Conservation (phyloP, 2,797 vertebrate genomes). For the Myotis pilosus region DNA sequence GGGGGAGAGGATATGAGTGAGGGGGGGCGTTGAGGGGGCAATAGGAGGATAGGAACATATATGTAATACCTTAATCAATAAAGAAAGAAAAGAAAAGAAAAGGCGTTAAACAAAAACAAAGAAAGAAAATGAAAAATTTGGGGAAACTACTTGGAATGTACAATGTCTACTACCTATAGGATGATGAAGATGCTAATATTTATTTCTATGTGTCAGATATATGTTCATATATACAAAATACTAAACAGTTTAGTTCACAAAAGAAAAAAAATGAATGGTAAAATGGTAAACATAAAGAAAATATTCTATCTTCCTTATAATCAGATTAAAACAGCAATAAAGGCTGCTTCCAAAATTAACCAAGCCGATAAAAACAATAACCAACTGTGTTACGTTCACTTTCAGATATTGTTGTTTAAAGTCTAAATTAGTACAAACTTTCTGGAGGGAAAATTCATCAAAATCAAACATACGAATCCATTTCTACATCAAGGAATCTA, state of each 20-base stretch:
- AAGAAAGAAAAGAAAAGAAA: no score
- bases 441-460: neutral
- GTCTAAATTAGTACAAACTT: constrained; percentile 11
- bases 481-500: constrained; percentile 3
- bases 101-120: no score
- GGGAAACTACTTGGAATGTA: neutral
- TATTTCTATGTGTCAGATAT: neutral
- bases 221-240: neutral
- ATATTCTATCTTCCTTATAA: constrained; percentile 28
- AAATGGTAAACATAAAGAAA: neutral
- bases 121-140: constrained; percentile 46
- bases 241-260: neutral
- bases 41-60: no score
- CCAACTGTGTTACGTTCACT: neutral
- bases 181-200: neutral
- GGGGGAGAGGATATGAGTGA: no score
- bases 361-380: constrained; percentile 10
- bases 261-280: no score
- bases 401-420: neutral
- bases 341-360: constrained; percentile 36
- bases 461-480: constrained; percentile 19
- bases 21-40: no score
- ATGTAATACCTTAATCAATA: no score
- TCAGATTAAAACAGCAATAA: constrained; percentile 39
- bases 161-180: neutral